phyloP scores from a whole-genome alignment of 2,797 vertebrate genomes.

The Sebastes taczanowskii region DNA sequence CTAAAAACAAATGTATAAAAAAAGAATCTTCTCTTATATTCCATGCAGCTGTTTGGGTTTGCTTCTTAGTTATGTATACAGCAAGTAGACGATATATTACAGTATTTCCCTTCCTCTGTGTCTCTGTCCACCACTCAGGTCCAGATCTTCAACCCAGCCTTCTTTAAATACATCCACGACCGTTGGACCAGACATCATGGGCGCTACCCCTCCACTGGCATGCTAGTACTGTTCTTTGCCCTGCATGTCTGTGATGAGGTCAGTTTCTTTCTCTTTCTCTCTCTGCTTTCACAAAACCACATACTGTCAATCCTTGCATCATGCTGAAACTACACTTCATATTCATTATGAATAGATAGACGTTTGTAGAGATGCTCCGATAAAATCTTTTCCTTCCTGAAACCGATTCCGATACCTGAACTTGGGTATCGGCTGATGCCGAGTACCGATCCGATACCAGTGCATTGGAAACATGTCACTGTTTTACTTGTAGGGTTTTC shows the following conservation, averaged over 20 bases:
- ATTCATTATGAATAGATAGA: not conserved
- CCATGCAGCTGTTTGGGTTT: not conserved
- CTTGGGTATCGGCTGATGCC: not conserved
- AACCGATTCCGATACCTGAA: not conserved
- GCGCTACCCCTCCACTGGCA: conserved; percentile 97
- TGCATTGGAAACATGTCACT: not conserved
- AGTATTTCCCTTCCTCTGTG: not conserved
- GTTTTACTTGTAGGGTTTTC: not conserved
- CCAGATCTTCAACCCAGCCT: conserved; percentile 98
- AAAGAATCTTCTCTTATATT: not conserved
- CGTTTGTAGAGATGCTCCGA: not conserved
- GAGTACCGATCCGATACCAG: not conserved
- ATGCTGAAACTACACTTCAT: not conserved
- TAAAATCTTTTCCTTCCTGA: not conserved
- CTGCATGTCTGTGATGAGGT: conserved; percentile 98
- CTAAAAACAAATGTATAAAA: too few relatives aligned
- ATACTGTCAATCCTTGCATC: not conserved
- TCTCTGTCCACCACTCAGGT: conserved; percentile 81
- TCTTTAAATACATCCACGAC: conserved; percentile 99
- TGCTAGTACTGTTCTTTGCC: conserved; percentile 98
- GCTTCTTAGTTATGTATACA: not conserved
- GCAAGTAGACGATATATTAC: too few relatives aligned
- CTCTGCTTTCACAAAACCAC: not conserved
- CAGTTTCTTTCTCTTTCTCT: conserved; percentile 21
- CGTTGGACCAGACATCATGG: conserved; percentile 95